A percentile compares a stretch with the other conserved stretches of the same genome.
phyloP scores from a whole-genome alignment of 2,113 vertebrate species.

The Naja naja region DNA sequence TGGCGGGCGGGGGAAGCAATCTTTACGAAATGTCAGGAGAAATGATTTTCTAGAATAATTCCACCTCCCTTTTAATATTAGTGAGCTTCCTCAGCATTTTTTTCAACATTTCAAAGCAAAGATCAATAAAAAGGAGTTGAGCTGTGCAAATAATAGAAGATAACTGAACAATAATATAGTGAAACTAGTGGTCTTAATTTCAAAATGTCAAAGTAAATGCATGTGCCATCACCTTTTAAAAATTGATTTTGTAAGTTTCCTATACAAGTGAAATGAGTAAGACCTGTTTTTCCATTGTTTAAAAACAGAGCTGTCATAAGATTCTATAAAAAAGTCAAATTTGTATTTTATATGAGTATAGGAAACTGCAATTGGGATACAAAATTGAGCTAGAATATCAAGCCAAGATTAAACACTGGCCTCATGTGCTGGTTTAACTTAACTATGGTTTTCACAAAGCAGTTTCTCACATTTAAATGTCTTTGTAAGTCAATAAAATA shows the following conservation, averaged over 20 bases:
- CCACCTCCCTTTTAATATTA: background rate
- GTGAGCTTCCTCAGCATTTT: background rate
- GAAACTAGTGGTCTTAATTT: background rate
- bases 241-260: background rate
- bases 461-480: background rate
- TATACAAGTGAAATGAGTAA: background rate
- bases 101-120: slow-evolving; percentile 4
- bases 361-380: background rate
- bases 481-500: background rate
- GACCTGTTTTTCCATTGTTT: background rate
- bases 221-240: background rate
- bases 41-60: background rate
- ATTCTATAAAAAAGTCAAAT: background rate
- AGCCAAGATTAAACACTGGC: background rate
- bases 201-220: background rate
- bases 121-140: background rate
- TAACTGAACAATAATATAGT: background rate
- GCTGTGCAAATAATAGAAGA: background rate
- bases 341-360: background rate
- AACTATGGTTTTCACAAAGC: background rate
- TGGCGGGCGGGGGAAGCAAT: fast-evolving
- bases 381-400: background rate
- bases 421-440: background rate
- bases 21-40: background rate
- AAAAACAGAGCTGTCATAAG: background rate